Conservation (phyloP, 1,140 invertebrate species). For the Anagrus nilaparvatae region DNA sequence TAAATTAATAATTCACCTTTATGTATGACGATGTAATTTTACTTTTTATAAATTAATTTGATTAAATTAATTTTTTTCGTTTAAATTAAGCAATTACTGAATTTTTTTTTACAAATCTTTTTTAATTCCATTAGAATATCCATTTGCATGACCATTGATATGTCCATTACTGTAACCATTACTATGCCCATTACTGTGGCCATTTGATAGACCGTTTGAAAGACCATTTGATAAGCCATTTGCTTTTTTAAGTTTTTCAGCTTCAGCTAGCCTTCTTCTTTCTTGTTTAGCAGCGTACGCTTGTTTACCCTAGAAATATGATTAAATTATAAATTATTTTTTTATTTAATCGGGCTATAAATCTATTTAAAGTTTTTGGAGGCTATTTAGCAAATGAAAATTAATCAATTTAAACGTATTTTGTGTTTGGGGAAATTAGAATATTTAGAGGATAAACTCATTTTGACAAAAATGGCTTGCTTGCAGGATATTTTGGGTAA, state of each 20-base stretch:
- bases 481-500: too few relatives aligned
- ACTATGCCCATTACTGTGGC: constrained; percentile 14
- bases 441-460: too few relatives aligned
- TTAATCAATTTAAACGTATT: too few relatives aligned
- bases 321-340: too few relatives aligned
- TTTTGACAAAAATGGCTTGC: too few relatives aligned
- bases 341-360: too few relatives aligned
- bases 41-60: not conserved
- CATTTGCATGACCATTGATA: too few relatives aligned
- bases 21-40: not conserved
- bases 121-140: constrained; percentile 9
- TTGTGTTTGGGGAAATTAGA: too few relatives aligned
- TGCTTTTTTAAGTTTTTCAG: constrained; percentile 2
- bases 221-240: constrained; percentile 3
- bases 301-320: constrained; percentile 35
- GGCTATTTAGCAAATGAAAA: too few relatives aligned
- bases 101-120: constrained; percentile 27
- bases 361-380: too few relatives aligned
- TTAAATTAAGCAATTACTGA: constrained; percentile 21
- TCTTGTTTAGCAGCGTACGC: constrained; percentile 31
- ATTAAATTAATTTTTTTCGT: not conserved
- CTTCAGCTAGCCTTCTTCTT: constrained; percentile 19
- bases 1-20: constrained; percentile 3
- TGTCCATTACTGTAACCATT: too few relatives aligned
- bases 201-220: not conserved